Base-by-base conservation (phyloP, 2,113 vertebrate genomes). In the Vimba vimba region DNA sequence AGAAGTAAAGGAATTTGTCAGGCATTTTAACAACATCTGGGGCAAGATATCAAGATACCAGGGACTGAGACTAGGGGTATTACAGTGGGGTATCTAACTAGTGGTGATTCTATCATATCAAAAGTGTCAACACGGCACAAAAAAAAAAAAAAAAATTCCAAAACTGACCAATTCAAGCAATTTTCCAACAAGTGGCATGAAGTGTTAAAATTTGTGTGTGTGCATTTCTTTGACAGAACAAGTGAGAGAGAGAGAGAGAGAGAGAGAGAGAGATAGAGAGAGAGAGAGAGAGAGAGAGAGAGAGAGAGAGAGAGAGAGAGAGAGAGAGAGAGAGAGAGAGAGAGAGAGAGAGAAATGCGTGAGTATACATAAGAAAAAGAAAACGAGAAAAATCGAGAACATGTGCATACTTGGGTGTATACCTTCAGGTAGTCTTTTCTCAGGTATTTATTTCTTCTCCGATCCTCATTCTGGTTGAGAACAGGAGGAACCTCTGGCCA, bases 381-480 rank as follows among this genome's bases (percentile, higher is more conserved):
- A 50, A 77, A 4, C 0, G 66, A 30, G 3, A 33, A 33, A 33
- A 33, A 33, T 33, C 4, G 27, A 69, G 39, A 68, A 10, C 13
- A 50, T 33, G 15, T 60, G 57, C 23, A 8, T 60, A 25, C 25
- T 43, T 50, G 60, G 74, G 45, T 12, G 36, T 43, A 57, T 94
- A 99, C 98, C 96, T 98, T 99, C 39, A 99, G 94, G 92, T 99
- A 99, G 11, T 99, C 98, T 91, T 97, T 99, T 89, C 98, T 95
- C 84, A 98, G 95, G 88, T 99, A 98, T 89, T 99, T 99, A 91
- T 95, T 97, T 87, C 96, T 94, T 87, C 96, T 95, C 19, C 97
- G 96, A 57, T 99, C 98, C 91, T 99, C 97, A 39, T 94, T 97
- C 91, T 98, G 97, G 94, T 97, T 97, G 68, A 97, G 95, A 45